Percentiles rank a stretch among this genome's conserved stretches.
Evolutionary conservation across 2,888 invertebrate species (phyloP).

Genomic region (Crocallis elinguaria): DNA sequence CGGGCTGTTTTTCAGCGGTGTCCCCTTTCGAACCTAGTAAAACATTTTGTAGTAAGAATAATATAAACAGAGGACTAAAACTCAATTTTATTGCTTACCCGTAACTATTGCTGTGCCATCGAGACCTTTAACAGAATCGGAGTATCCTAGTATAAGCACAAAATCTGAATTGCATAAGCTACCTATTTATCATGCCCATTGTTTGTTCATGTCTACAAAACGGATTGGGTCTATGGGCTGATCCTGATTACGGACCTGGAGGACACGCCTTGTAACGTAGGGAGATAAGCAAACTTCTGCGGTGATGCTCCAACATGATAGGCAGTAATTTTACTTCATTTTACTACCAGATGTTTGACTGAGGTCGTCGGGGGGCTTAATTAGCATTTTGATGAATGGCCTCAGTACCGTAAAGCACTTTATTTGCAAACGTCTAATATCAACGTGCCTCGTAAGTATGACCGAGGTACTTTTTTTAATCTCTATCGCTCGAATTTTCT

Average conservation of each 20-base stretch:
- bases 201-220: background rate
- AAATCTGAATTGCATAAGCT: no score
- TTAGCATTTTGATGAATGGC: conserved; percentile 27
- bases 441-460: background rate
- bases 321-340: conserved; percentile 20
- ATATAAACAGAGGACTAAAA: no score
- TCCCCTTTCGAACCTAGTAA: no score
- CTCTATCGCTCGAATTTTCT: no score
- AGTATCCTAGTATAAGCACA: no score
- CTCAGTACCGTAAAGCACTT: conserved; percentile 7
- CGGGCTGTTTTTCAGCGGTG: no score
- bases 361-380: conserved; percentile 13
- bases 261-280: conserved; percentile 42
- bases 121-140: no score
- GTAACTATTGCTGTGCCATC: no score
- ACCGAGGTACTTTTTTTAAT: no score
- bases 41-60: no score
- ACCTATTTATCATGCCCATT: no score
- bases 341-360: conserved; percentile 25
- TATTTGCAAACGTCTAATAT: background rate
- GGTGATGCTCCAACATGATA: conserved; percentile 24
- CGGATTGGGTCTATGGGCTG: background rate
- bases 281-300: conserved; percentile 47
- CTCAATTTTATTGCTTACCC: no score
- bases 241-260: background rate